These are phyloP conservation scores for Candoia aspera DNA, from an alignment of 2,113 vertebrate species.

Conservation along the genomic window DNA sequence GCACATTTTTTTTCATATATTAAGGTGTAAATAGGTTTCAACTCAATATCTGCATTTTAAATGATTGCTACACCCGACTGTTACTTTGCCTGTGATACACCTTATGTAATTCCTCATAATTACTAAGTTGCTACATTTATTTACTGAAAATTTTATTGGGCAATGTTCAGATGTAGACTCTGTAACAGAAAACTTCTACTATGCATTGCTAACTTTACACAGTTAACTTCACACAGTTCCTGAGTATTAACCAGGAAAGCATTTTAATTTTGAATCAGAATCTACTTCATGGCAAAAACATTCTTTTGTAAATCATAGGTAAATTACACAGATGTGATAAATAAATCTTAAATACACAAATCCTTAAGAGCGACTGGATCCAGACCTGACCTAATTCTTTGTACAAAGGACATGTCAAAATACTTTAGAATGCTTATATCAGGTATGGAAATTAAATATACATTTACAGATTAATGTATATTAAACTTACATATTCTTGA, in stretches of 20 bases:
- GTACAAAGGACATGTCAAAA: too few relatives aligned
- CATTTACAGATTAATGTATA: too few relatives aligned
- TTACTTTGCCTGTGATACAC: not conserved
- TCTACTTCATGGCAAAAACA: not conserved
- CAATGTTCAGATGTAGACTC: not conserved
- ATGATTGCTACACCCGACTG: not conserved
- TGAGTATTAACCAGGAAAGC: not conserved
- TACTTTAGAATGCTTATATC: too few relatives aligned
- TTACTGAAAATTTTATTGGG: not conserved
- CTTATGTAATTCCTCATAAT: not conserved
- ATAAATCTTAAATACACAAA: not conserved
- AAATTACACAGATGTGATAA: not conserved
- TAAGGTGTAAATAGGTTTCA: not conserved
- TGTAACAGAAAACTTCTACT: not conserved
- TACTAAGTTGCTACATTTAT: not conserved
- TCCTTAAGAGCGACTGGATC: not conserved
- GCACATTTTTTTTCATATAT: not conserved
- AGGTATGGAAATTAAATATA: too few relatives aligned
- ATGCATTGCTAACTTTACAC: not conserved
- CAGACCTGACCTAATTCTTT: too few relatives aligned
- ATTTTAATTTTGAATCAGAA: not conserved
- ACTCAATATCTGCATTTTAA: not conserved
- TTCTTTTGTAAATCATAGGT: not conserved
- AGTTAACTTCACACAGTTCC: not conserved
- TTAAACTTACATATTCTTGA: too few relatives aligned